A percentile compares a stretch with the other conserved stretches of the same genome.
Evolutionary conservation across 35 echinoderm and acorn worm genomes (phyloP).

Genomic region (Nesometra sesokonis): DNA sequence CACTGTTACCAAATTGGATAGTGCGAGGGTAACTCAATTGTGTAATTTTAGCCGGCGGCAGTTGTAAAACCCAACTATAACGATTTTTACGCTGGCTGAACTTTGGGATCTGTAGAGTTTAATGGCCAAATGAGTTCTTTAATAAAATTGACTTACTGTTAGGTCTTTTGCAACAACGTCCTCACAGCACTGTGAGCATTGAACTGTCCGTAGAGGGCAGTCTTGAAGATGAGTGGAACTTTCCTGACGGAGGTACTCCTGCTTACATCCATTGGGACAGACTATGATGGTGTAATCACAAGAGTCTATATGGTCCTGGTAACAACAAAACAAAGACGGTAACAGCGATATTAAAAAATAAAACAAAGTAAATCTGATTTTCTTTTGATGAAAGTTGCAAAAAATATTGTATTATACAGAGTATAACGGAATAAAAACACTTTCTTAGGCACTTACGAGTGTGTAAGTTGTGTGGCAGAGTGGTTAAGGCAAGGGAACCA

Average conservation of each 20-base stretch:
- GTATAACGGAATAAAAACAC: background rate
- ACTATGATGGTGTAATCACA: constrained; percentile 29
- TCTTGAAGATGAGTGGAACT: constrained; percentile 44
- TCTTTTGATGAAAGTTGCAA: background rate
- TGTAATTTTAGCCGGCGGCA: too few species aligned
- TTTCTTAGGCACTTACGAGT: background rate
- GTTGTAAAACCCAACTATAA: too few species aligned
- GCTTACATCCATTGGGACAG: constrained; percentile 61
- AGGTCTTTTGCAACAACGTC: constrained; percentile 41
- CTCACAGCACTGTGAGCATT: constrained; percentile 63
- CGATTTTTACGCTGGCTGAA: too few species aligned
- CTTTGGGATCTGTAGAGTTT: too few species aligned
- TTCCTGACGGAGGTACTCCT: constrained; percentile 32
- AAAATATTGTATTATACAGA: background rate
- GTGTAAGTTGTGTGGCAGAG: too few species aligned
- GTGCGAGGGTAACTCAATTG: too few species aligned
- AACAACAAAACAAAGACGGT: too few species aligned
- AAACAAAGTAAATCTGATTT: background rate
- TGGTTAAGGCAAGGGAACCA: too few species aligned
- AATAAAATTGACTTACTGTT: constrained; percentile 32
- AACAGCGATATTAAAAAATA: background rate
- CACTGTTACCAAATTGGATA: constrained; percentile 57
- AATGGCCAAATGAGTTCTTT: too few species aligned
- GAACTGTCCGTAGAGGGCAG: constrained; percentile 51
- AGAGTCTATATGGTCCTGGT: constrained; percentile 24